These are phyloP conservation scores for Leptodactylus fallax DNA, from an alignment of 2,797 vertebrate genomes.

Conservation along the genomic window DNA sequence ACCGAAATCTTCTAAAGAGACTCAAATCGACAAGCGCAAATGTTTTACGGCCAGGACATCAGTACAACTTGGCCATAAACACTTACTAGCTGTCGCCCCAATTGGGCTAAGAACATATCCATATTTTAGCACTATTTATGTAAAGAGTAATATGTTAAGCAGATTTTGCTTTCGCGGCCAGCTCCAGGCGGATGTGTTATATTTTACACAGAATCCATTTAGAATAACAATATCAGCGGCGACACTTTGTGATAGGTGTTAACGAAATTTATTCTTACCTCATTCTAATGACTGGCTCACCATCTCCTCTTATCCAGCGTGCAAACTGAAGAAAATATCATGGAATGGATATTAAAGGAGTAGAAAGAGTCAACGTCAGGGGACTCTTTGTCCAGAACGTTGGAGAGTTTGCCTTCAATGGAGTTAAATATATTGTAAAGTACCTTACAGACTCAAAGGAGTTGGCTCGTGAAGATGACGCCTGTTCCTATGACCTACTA, in stretches of 20 bases:
- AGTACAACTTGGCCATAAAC: background rate
- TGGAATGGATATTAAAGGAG: background rate
- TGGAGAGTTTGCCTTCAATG: no score
- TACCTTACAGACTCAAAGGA: no score
- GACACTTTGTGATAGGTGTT: conserved; percentile 43
- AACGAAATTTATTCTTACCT: conserved; percentile 52
- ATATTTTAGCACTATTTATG: conserved; percentile 53
- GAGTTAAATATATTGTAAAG: no score
- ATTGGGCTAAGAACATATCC: background rate
- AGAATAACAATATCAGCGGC: conserved; percentile 46
- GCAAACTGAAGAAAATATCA: background rate
- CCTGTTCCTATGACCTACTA: no score
- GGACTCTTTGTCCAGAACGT: background rate
- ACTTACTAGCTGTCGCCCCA: background rate
- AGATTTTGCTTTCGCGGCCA: conserved; percentile 2
- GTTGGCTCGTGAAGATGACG: no score
- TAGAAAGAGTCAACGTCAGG: background rate
- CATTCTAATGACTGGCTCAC: conserved; percentile 48
- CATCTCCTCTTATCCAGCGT: background rate
- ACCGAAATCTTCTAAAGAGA: background rate
- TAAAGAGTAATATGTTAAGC: conserved; percentile 10
- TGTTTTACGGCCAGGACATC: background rate
- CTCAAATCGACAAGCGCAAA: no score
- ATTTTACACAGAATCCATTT: conserved; percentile 49
- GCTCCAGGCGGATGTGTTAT: conserved; percentile 28